A percentile compares a stretch with the other conserved stretches of the same genome.
phyloP scores from a whole-genome alignment of 1,140 invertebrate species.

The Harpegnathos saltator region DNA sequence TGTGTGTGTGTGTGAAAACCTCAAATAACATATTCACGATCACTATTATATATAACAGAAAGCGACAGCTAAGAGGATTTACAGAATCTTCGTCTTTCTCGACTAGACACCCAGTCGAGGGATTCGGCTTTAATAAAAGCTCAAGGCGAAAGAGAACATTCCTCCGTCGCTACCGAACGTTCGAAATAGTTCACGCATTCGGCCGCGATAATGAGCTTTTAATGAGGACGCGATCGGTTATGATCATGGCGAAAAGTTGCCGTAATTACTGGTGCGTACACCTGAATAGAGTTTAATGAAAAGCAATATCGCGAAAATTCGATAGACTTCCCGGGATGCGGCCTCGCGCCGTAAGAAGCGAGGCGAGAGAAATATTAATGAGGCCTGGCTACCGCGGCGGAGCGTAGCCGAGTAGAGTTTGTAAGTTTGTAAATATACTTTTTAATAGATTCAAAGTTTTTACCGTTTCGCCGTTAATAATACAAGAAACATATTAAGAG shows the following conservation, averaged over 20 bases:
- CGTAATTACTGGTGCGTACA: constrained; percentile 66
- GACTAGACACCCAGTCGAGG: constrained; percentile 43
- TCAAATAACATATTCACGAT: constrained; percentile 29
- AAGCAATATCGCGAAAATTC: constrained; percentile 71
- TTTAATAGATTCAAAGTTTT: constrained; percentile 63
- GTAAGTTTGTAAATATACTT: constrained; percentile 57
- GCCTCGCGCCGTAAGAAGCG: constrained; percentile 55
- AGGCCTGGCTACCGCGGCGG: constrained; percentile 54
- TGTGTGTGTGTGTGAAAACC: constrained; percentile 13
- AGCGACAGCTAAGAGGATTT: constrained; percentile 54
- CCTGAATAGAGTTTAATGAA: constrained; percentile 70
- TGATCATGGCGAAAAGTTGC: constrained; percentile 63
- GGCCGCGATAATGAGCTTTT: constrained; percentile 68
- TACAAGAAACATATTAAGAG: constrained; percentile 20
- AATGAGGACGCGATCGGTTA: constrained; percentile 69
- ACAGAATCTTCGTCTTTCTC: constrained; percentile 55
- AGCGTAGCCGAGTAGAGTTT: constrained; percentile 39
- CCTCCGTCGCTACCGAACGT: constrained; percentile 67
- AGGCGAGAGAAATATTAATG: constrained; percentile 73
- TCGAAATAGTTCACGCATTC: constrained; percentile 72
- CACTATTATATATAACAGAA: constrained; percentile 5
- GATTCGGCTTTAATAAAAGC: constrained; percentile 68
- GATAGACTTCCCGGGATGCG: constrained; percentile 56
- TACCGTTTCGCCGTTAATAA: background rate
- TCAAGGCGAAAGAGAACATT: constrained; percentile 63